Base-by-base conservation (phyloP, 2,797 vertebrate genomes). In the Sitta carolinensis region DNA sequence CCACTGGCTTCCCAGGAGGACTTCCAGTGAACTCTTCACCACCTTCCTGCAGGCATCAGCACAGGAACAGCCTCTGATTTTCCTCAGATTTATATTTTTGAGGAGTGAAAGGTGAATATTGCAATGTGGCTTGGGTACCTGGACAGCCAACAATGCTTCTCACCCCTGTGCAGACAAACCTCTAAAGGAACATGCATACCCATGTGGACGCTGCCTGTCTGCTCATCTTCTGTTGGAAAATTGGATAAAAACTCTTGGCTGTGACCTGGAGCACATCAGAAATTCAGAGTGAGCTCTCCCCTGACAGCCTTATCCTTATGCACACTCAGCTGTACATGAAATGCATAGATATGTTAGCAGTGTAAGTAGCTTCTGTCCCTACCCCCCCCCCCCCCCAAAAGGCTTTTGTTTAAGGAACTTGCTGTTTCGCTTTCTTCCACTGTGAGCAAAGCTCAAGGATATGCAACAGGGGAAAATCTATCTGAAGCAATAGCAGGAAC, bases 281-380 rank as follows among this genome's bases (percentile, higher is more conserved):
- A 73, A 72, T 25, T 54, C 55, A 30, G 67, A 73, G 74, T 10
- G 74, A 86, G 29, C 15, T 66, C n/a, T 82, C 30, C 34, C 38
- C 61, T 0, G 0, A 27, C 50, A 75, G 36, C 26, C 12, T 34
- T 34, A 74, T 30, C 48, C 55, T 63, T 11, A 5, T 2, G 8
- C 17, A 34, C 17, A 6, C 30, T 32, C 9, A n/a, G 5, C 19
- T 32, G 47, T 51, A 58, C 27, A 2, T 11, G 38, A 50, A 76
- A 47, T 26, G 23, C 3, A 4, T 10, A 62, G 64, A 20, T 70
- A 25, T 75, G 75, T 43, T 20, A 91, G 22, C 42, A 45, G 6
- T 8, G 25, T 7, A 38, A 57, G 9, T 62, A 79, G 17, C 58
- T 78, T 22, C 29, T 64, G 58, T 66, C 18, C 42, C 7, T 43